Percentiles rank a stretch among this genome's conserved stretches.
phyloP scores from a whole-genome alignment of 1,140 invertebrate species.

The Tribolium madens region DNA sequence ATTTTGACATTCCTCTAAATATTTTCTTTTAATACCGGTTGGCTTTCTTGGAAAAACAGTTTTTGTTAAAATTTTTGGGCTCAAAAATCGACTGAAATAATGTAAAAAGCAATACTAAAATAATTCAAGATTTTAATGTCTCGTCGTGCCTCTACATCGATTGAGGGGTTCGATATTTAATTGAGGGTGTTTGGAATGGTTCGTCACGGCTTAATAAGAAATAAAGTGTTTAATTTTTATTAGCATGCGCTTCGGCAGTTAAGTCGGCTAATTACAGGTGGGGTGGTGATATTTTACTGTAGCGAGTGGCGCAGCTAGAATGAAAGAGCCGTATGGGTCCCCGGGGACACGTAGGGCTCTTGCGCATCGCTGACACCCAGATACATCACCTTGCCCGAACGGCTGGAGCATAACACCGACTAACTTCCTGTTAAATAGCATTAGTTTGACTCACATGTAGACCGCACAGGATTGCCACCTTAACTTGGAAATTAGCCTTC shows the following conservation, averaged over 20 bases:
- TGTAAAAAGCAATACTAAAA: no score
- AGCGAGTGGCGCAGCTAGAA: conserved; percentile 26
- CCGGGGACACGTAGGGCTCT: conserved; percentile 33
- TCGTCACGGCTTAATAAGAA: background rate
- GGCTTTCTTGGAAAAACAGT: no score
- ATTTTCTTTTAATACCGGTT: no score
- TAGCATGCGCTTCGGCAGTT: conserved; percentile 32
- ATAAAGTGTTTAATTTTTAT: conserved; percentile 40
- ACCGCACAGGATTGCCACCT: conserved; percentile 39
- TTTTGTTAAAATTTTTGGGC: no score
- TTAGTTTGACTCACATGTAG: conserved; percentile 40
- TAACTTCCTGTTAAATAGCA: conserved; percentile 50
- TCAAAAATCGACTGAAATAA: no score
- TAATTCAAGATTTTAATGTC: no score
- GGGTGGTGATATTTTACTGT: conserved; percentile 42
- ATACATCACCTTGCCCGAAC: conserved; percentile 45
- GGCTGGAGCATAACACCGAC: conserved; percentile 46
- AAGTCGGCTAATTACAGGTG: conserved; percentile 42
- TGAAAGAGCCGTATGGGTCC: conserved; percentile 39
- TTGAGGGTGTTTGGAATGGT: background rate
- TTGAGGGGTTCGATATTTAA: background rate
- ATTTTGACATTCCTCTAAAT: no score
- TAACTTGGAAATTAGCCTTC: conserved; percentile 32
- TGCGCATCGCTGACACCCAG: conserved; percentile 35
- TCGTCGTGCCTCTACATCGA: background rate